Evolutionary conservation across 2,797 vertebrate species (phyloP).

Genomic region (Oryzias sinensis): DNA sequence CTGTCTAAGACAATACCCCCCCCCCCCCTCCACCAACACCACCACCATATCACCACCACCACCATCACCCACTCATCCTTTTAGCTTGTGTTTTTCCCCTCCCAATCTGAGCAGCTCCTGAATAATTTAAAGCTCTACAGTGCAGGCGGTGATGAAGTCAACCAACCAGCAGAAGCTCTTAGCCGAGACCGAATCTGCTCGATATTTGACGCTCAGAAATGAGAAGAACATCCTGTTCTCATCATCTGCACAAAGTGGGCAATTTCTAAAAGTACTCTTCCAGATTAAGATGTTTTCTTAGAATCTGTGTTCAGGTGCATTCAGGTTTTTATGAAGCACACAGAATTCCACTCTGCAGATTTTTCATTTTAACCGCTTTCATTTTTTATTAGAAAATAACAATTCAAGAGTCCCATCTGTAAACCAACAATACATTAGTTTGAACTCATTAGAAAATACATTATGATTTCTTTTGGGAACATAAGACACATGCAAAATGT

Average conservation of each 20-base stretch:
- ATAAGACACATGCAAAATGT: no score
- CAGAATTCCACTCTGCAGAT: no score
- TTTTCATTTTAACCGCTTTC: no score
- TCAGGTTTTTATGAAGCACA: slow-evolving; percentile 3
- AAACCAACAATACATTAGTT: no score
- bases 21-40: slow-evolving; percentile 2
- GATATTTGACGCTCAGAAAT: slow-evolving; percentile 50
- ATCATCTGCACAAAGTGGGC: slow-evolving; percentile 27
- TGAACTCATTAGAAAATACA: no score
- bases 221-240: slow-evolving; percentile 26
- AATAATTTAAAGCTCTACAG: slow-evolving; percentile 70
- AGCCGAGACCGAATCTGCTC: slow-evolving; percentile 39
- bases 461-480: no score
- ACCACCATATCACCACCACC: no score
- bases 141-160: slow-evolving; percentile 59
- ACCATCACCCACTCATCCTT: no score
- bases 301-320: neutral
- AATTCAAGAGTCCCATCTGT: no score
- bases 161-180: slow-evolving; percentile 38
- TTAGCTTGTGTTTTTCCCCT: slow-evolving; percentile 11
- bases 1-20: slow-evolving; percentile 51
- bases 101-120: slow-evolving; percentile 49
- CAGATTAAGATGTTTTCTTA: slow-evolving; percentile 27
- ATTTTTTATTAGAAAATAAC: no score
- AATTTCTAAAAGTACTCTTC: slow-evolving; percentile 30